Evolutionary conservation across 2,888 invertebrate species (phyloP), one percentile per base, ranked within the genome.

Genomic region (Ypsolopha scabrella): DNA sequence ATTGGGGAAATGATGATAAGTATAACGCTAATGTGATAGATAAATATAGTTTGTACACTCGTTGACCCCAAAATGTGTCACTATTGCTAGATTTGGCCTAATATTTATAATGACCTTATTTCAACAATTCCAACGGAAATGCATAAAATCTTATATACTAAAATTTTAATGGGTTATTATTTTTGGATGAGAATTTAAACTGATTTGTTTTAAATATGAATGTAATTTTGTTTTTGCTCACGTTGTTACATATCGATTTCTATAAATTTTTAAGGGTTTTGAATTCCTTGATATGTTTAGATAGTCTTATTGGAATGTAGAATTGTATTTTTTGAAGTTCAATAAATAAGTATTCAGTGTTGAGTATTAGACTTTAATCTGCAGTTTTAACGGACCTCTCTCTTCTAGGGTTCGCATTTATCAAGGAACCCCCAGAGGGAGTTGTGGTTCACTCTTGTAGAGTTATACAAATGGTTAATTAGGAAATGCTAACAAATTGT

Each of bases 281-380:
- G 34, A 45, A 10, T 24, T 45, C 24, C 45, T 10, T 45, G 24
- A 24, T 24, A 45, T 45, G 11, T n/a, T 11, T 41, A 33, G 37
- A 47, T 47, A 47, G 47, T 47, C 14, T 14, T 47, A 37, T 47
- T 8, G 14, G 9, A 47, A 47, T 46, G 14, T 43, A 43, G 11
- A 34, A 38, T 36, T 13, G 37, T 47, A 47, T 47, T 47, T 48
- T 45, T 48, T 48, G 24, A 39, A 48, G 38, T 47, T 48, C 10
- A 47, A 48, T 9, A 35, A 38, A 44, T 37, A 51, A 51, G 47
- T 47, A 47, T 47, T 47, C 47, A 47, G 14, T 47, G 47, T 47
- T 47, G 47, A 47, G 47, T 47, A 47, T 47, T 47, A 47, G 47
- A 47, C 9, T 11, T 45, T n/a, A 24, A n/a, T 45, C 24, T 24